phyloP scores from a whole-genome alignment of 92 coral and sea anemone species.

The Anthopleura xanthogrammica region DNA sequence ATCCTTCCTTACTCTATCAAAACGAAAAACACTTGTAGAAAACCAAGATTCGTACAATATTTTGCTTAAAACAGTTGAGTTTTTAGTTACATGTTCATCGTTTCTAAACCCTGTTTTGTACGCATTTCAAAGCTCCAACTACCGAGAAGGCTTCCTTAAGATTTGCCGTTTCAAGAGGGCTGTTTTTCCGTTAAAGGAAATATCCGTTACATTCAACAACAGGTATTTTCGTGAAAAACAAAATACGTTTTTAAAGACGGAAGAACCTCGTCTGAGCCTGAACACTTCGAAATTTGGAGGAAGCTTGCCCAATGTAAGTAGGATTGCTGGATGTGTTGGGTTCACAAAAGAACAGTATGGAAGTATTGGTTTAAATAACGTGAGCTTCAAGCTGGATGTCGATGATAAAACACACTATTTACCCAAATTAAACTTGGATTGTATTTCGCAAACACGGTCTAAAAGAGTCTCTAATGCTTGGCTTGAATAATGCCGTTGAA shows the following conservation, averaged over 20 bases:
- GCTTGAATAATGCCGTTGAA: not conserved
- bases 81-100: constrained; percentile 61
- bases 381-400: not conserved
- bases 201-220: not conserved
- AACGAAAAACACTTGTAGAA: constrained; percentile 23
- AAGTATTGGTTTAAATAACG: not conserved
- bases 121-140: constrained; percentile 79
- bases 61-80: constrained; percentile 51
- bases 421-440: not conserved
- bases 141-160: constrained; percentile 55
- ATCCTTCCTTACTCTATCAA: constrained; percentile 44
- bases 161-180: not conserved
- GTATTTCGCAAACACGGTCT: not conserved
- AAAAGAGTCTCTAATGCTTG: constrained; percentile 9
- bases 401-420: not conserved
- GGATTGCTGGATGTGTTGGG: not conserved
- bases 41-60: constrained; percentile 33
- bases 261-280: not conserved
- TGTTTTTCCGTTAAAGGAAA: not conserved
- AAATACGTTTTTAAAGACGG: not conserved
- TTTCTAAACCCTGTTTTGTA: constrained; percentile 65
- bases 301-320: not conserved
- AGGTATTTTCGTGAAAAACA: not conserved
- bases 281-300: not conserved
- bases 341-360: not conserved